A percentile compares a stretch with the other conserved stretches of the same genome.
Conservation (phyloP, 1,140 invertebrate species). For the Sinella curviseta region DNA sequence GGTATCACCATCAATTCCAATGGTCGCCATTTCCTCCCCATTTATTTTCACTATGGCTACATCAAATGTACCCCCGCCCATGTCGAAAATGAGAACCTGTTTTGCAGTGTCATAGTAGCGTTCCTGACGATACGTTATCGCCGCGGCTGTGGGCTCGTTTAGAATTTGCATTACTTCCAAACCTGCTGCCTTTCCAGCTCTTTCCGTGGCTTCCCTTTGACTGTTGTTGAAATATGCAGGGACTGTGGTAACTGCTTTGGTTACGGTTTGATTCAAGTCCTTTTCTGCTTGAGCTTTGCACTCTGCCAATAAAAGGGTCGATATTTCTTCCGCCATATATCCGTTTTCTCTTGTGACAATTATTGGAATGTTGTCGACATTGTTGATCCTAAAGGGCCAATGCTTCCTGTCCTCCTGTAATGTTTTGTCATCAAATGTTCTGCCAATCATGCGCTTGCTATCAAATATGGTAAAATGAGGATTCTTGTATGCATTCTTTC, state of each 20-base stretch:
- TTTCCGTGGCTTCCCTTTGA: no score
- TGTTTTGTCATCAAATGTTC: slow-evolving; percentile 23
- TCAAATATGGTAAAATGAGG: slow-evolving; percentile 32
- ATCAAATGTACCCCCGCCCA: slow-evolving; percentile 67
- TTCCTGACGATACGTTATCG: no score
- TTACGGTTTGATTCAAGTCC: slow-evolving; percentile 53
- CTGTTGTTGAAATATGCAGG: no score
- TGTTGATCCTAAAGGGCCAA: slow-evolving; percentile 56
- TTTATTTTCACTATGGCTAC: slow-evolving; percentile 94
- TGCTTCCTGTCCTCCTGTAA: slow-evolving; percentile 55
- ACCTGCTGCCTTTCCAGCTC: no score
- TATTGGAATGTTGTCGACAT: slow-evolving; percentile 53
- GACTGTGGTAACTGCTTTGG: no score
- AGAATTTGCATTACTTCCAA: no score
- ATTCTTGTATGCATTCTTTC: no score
- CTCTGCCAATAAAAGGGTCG: slow-evolving; percentile 57
- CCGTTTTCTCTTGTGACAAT: no score
- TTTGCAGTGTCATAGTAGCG: no score
- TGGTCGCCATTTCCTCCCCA: slow-evolving; percentile 71
- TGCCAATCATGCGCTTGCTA: slow-evolving; percentile 45
- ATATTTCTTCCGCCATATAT: slow-evolving; percentile 61
- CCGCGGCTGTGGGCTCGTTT: no score
- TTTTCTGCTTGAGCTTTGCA: slow-evolving; percentile 52
- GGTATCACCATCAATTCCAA: slow-evolving; percentile 67
- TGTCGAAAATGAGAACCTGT: not conserved